A percentile compares a stretch with the other conserved stretches of the same genome.
phyloP scores from a whole-genome alignment of 2,888 invertebrate species.

The Nomada lathburiana region DNA sequence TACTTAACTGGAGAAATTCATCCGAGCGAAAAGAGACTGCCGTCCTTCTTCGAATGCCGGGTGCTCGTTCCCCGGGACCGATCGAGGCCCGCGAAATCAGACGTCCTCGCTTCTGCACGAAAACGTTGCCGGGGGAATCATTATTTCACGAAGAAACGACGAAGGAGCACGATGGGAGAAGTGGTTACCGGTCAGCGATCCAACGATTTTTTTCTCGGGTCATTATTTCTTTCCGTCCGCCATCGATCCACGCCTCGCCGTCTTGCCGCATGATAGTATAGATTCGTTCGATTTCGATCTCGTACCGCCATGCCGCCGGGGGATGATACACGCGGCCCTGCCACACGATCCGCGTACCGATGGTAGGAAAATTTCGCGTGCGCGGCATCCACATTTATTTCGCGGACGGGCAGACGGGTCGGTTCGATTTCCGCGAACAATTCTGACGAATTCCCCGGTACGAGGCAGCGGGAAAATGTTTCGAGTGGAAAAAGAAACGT shows the following conservation, averaged over 20 bases:
- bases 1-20: constrained; percentile 75
- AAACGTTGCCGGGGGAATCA: constrained; percentile 46
- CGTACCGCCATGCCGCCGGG: background rate
- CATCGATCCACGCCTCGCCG: too few species aligned
- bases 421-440: constrained; percentile 48
- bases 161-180: background rate
- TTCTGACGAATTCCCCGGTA: constrained; percentile 40
- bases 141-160: constrained; percentile 52
- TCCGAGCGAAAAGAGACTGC: constrained; percentile 65
- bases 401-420: background rate
- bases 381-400: constrained; percentile 28
- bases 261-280: background rate
- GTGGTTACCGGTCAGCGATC: constrained; percentile 23
- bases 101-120: constrained; percentile 32
- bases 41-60: constrained; percentile 39
- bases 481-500: constrained; percentile 69
- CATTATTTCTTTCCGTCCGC: constrained; percentile 3
- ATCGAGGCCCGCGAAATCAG: constrained; percentile 55
- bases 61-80: constrained; percentile 36
- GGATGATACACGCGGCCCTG: constrained; percentile 2
- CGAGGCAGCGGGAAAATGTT: constrained; percentile 59
- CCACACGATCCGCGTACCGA: background rate
- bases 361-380: constrained; percentile 15
- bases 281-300: constrained; percentile 9
- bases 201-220: constrained; percentile 14